Base-by-base conservation (phyloP, 2,113 vertebrate species). In the Psephotus haematonotus region DNA sequence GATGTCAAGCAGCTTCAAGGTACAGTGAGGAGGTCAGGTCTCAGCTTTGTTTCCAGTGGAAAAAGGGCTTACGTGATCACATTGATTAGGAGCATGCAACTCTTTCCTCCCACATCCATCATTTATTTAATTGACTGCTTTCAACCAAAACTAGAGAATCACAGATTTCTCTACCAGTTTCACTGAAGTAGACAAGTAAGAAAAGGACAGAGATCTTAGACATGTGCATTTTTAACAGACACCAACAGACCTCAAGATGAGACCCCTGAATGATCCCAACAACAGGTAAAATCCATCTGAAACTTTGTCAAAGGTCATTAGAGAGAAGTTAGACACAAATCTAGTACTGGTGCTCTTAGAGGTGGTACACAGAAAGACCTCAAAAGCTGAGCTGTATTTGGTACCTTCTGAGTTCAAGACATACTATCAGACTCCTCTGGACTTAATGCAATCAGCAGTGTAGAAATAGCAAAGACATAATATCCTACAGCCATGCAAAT, bases 111-210 rank as follows among this genome's bases (percentile, higher is more conserved):
- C 44, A 94, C 79, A 93, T 92, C 78, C 88, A 87, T 82, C 92
- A 84, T 90, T 91, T 87, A 85, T 93, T 90, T 82, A 69, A 93
- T 39, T 82, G 78, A 13, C 75, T 90, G 79, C 90, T 93, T 90
- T 85, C 81, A 93, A 33, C 44, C 82, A 75, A 91, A 91, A 79
- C 44, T n/a, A n/a, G 41, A 92, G 71, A 57, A 77, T 77, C 88
- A 47, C 49, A 80, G 88, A 64, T 92, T 76, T 94, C 75, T 92
- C 49, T 69, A n/a, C 37, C 46, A 43, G 41, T 74, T 52, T 82
- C 67, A 65, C 12, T 94, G 71, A 88, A 88, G 79, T 53, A 93
- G 82, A 86, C 31, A 86, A 91, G 80, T 17, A 74, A 55, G 79
- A 52, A 88, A 95, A 95, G 86, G 59, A 82, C 63, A 74, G 53